Evolutionary conservation across 2,113 vertebrate species (phyloP).

Genomic region (Asarcornis scutulata): DNA sequence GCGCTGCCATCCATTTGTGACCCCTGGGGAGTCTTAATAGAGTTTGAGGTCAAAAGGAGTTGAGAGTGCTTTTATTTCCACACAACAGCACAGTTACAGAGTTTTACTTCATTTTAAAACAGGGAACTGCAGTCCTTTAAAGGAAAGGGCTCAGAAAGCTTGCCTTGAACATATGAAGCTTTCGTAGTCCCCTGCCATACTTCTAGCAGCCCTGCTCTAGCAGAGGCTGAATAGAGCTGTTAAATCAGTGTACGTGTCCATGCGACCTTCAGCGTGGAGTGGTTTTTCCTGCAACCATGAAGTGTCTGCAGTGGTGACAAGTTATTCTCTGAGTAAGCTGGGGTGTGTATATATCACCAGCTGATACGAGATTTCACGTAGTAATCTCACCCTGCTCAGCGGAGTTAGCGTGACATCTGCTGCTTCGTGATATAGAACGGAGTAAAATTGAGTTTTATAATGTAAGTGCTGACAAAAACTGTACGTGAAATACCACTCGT

Average conservation of each 20-base stretch:
- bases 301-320: conserved; percentile 45
- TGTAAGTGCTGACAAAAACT: conserved; percentile 54
- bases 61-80: background rate
- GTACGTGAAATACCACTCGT: conserved; percentile 35
- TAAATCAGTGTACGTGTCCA: background rate
- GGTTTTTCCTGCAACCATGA: conserved; percentile 48
- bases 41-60: background rate
- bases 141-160: background rate
- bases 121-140: background rate
- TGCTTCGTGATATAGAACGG: conserved; percentile 53
- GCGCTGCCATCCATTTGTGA: background rate
- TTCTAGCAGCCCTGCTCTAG: background rate
- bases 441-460: conserved; percentile 59
- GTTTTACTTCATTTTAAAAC: background rate
- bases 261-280: conserved; percentile 40
- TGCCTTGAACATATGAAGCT: background rate
- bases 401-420: conserved; percentile 57
- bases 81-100: background rate
- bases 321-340: conserved; percentile 62
- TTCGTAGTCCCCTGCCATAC: background rate
- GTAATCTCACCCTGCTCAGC: conserved; percentile 46
- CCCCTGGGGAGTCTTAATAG: background rate
- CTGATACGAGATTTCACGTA: conserved; percentile 45
- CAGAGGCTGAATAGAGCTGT: conserved; percentile 15
- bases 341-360: conserved; percentile 50